Percentiles rank a stretch among this genome's conserved stretches.
These are phyloP conservation scores for Heterocephalus glaber DNA, from an alignment of 2,113 vertebrate species.

Conservation along the genomic window DNA sequence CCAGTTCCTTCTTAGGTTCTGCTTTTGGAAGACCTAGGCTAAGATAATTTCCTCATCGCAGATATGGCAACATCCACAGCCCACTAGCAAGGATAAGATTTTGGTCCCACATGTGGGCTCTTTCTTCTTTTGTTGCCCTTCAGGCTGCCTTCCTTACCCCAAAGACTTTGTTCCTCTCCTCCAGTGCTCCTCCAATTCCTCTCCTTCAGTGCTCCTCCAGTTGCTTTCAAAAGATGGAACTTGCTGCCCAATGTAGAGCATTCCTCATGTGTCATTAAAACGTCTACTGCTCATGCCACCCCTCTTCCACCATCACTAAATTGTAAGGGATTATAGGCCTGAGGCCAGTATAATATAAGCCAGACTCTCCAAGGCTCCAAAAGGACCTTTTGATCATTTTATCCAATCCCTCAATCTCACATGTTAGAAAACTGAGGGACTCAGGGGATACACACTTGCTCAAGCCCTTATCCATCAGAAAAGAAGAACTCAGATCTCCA, in stretches of 20 bases:
- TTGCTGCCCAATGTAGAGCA: not conserved
- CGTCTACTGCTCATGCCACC: not conserved
- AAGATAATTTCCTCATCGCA: not conserved
- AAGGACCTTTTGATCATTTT: not conserved
- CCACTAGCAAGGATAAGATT: not conserved
- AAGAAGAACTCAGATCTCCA: not conserved
- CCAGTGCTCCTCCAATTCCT: too few species aligned
- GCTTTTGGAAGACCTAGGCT: not conserved
- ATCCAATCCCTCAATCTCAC: not conserved
- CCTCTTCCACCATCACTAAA: not conserved
- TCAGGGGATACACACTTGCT: not conserved
- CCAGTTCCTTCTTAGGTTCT: not conserved
- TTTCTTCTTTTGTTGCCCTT: constrained; percentile 51
- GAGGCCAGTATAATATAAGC: not conserved
- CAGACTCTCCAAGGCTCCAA: not conserved
- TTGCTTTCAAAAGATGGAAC: not conserved
- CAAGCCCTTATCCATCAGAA: not conserved
- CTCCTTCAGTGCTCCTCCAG: not conserved
- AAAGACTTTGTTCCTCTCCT: not conserved
- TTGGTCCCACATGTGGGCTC: not conserved
- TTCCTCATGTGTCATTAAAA: not conserved
- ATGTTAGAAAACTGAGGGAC: not conserved
- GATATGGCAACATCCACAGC: not conserved
- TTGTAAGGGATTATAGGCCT: not conserved
- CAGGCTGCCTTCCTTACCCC: constrained; percentile 21